Evolutionary conservation across 2,113 vertebrate species (phyloP).

Genomic region (Siniperca chuatsi): DNA sequence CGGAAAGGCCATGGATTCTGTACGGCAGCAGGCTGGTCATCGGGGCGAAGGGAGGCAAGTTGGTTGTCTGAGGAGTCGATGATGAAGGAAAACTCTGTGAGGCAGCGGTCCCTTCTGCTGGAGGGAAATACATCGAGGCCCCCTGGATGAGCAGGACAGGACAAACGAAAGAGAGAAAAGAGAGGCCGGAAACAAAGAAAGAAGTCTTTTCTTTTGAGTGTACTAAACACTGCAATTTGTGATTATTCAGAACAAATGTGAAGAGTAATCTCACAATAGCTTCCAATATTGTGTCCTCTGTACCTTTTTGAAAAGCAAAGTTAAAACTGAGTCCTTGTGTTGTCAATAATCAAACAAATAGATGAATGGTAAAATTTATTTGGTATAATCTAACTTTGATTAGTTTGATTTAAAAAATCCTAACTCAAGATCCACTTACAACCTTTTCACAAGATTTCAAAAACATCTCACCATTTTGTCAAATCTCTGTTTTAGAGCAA

Average conservation of each 20-base stretch:
- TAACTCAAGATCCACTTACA: background rate
- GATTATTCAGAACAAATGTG: background rate
- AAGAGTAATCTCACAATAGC: background rate
- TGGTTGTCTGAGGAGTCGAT: background rate
- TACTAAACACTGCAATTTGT: background rate
- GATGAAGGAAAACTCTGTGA: slow-evolving; percentile 27
- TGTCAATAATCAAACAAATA: background rate
- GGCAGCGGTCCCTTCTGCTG: slow-evolving; percentile 3
- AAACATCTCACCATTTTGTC: background rate
- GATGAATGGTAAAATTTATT: background rate
- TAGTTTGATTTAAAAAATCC: background rate
- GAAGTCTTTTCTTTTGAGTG: background rate
- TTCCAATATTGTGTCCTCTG: background rate
- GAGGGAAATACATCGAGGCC: slow-evolving; percentile 12
- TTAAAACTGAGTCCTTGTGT: background rate
- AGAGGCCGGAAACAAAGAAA: background rate
- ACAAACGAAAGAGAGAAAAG: background rate
- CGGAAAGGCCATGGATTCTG: slow-evolving; percentile 20
- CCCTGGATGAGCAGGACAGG: slow-evolving; percentile 34
- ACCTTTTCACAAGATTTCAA: background rate
- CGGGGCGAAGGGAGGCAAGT: slow-evolving; percentile 67
- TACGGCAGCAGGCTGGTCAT: slow-evolving; percentile 55
- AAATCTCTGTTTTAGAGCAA: slow-evolving; percentile 12
- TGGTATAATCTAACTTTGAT: background rate
- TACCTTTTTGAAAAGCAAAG: background rate